Evolutionary conservation across 2,113 vertebrate species (phyloP), one percentile per base, ranked within the genome.

Genomic region (Sturnira hondurensis): DNA sequence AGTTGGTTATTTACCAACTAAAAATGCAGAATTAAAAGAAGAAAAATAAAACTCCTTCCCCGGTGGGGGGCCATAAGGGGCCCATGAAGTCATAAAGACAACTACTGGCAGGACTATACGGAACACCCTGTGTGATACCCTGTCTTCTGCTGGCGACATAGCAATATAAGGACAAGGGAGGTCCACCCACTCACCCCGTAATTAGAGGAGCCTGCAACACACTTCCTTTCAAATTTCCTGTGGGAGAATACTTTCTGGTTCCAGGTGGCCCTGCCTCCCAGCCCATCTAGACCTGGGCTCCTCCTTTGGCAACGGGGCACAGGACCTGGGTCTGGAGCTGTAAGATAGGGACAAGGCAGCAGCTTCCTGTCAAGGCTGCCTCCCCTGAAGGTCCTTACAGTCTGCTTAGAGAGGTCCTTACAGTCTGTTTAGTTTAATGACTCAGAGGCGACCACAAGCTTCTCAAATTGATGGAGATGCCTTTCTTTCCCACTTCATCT

Each of bases 81-180:
- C 94, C 58, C 96, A 9, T 26, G 86, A 94, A 97, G 98, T 92
- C 94, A 96, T 98, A 96, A 97, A 97, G 97, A 96, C 97, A 98
- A 98, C 98, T 96, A 97, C 96, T 93, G 97, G 96, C 94, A 96
- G 38, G 96, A 1, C 97, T 58, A 24, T 67, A 47, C 15, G 91
- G 56, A 95, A 95, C 97, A 96, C 86, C 96, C 96, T 96, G 95
- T 12, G 19, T 84, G 97, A 95, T 95, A n/a, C 96, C 97, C 97
- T 97, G 97, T 96, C 97, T 98, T 96, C 97, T 93, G 97, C 86
- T 96, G 96, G 97, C 7, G 95, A 97, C 88, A 76, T 1, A 86
- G 36, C 94, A 96, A 97, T 97, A 97, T 96, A 98, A 97, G 92
- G 77, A 87, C 1, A 31, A 97, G 96, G 98, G 97, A 98, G 97